Evolutionary conservation across 2,113 vertebrate genomes (phyloP).

Genomic region (Grallaria varia): DNA sequence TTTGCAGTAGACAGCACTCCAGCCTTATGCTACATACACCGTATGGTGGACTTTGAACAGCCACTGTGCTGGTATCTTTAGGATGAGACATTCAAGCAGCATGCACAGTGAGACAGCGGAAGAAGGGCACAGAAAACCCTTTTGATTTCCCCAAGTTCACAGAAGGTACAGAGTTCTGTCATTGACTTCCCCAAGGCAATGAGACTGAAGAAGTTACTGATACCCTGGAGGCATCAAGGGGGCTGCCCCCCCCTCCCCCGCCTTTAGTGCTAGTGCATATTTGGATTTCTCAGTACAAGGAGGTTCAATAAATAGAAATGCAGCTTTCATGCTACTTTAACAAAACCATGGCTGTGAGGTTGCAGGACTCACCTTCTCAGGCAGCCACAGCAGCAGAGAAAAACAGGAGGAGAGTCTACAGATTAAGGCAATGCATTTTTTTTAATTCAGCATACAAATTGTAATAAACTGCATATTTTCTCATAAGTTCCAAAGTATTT

Average conservation of each 20-base stretch:
- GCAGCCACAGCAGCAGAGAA: not conserved
- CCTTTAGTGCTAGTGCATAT: not conserved
- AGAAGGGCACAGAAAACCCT: not conserved
- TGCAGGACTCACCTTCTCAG: not conserved
- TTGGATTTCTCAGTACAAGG: not conserved
- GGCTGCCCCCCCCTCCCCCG: not conserved
- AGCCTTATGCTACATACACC: conserved; percentile 31
- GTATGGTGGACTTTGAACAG: not conserved
- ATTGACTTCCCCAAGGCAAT: not conserved
- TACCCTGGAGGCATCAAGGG: not conserved
- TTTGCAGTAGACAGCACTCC: conserved; percentile 70
- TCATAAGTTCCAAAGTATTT: conserved; percentile 15
- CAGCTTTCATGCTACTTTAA: not conserved
- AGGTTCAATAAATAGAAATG: not conserved
- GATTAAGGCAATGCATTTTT: conserved; percentile 45
- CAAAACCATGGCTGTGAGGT: not conserved
- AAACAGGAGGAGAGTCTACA: not conserved
- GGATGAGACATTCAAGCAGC: conserved; percentile 29
- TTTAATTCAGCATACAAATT: conserved; percentile 6
- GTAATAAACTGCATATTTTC: not conserved
- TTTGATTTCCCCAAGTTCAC: not conserved
- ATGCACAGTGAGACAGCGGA: conserved; percentile 1
- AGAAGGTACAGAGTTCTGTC: not conserved
- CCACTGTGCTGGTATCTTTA: conserved; percentile 6
- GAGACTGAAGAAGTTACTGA: fast-evolving